Conservation (phyloP, 2,888 invertebrate species). For the Lycophotia porphyrea region DNA sequence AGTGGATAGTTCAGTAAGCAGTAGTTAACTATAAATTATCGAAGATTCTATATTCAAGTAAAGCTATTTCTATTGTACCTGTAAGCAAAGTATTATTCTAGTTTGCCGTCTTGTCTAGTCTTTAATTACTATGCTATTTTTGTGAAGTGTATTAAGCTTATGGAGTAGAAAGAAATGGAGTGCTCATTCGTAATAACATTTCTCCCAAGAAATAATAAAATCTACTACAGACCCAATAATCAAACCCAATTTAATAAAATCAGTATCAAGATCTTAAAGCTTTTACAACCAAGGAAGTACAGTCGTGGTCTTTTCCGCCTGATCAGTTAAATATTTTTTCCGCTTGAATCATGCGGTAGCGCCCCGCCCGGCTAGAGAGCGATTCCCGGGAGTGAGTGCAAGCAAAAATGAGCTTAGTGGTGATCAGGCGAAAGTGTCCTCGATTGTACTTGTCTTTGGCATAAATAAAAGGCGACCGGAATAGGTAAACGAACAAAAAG, state of each 20-base stretch:
- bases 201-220: neutral
- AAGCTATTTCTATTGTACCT: conserved; percentile 34
- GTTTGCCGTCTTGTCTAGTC: conserved; percentile 50
- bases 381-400: too few relatives aligned
- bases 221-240: neutral
- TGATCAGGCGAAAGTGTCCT: too few relatives aligned
- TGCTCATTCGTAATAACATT: neutral
- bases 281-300: too few relatives aligned
- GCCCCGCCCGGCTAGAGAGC: too few relatives aligned
- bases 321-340: too few relatives aligned
- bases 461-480: too few relatives aligned
- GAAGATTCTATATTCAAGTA: conserved; percentile 23
- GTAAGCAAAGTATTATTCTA: conserved; percentile 49
- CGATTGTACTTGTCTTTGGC: too few relatives aligned
- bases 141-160: conserved; percentile 28
- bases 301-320: too few relatives aligned
- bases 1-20: neutral
- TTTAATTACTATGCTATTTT: conserved; percentile 37
- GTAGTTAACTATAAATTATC: neutral
- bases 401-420: too few relatives aligned
- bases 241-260: neutral
- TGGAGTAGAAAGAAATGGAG: conserved; percentile 38
- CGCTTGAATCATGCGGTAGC: too few relatives aligned
- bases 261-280: too few relatives aligned
- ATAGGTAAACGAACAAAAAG: too few relatives aligned